Percentiles rank a stretch among this genome's conserved stretches.
phyloP scores from a whole-genome alignment of 2,113 vertebrate genomes.

The Siniperca chuatsi region DNA sequence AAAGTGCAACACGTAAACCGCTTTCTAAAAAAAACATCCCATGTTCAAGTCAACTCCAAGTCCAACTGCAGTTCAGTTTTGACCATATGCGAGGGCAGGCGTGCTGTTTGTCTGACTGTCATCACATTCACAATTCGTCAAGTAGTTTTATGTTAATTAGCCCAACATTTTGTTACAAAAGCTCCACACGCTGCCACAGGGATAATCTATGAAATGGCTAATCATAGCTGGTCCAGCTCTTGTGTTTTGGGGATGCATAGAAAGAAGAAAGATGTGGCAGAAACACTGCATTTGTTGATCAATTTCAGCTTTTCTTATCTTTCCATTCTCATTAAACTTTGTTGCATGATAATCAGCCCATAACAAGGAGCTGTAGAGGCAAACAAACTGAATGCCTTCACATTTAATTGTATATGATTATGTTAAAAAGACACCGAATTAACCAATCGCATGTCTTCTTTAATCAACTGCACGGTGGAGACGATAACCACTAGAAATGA shows the following conservation, averaged over 20 bases:
- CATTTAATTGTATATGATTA: not conserved
- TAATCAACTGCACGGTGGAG: constrained; percentile 44
- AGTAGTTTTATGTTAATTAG: too few relatives aligned
- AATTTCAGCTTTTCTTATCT: not conserved
- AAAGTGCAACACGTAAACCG: too few relatives aligned
- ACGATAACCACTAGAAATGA: not conserved
- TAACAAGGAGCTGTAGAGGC: not conserved
- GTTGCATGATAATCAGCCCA: not conserved
- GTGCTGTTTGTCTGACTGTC: too few relatives aligned
- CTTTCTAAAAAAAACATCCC: not conserved
- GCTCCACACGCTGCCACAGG: not conserved
- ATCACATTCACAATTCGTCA: too few relatives aligned
- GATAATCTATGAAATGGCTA: not conserved
- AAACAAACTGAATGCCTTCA: not conserved
- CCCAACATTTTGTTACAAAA: too few relatives aligned
- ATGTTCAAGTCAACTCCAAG: too few relatives aligned
- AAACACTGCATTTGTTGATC: not conserved
- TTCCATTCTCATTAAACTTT: not conserved
- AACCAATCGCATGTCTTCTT: constrained; percentile 38
- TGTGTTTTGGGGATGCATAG: too few relatives aligned
- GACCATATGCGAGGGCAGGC: too few relatives aligned
- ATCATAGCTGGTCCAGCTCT: too few relatives aligned
- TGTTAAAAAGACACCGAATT: not conserved
- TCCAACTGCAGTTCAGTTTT: not conserved
- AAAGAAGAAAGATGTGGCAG: not conserved